Base-by-base conservation (phyloP, 30 jellyfish, hydroid and myxozoan genomes). In the Chrysaora quinquecirrha region DNA sequence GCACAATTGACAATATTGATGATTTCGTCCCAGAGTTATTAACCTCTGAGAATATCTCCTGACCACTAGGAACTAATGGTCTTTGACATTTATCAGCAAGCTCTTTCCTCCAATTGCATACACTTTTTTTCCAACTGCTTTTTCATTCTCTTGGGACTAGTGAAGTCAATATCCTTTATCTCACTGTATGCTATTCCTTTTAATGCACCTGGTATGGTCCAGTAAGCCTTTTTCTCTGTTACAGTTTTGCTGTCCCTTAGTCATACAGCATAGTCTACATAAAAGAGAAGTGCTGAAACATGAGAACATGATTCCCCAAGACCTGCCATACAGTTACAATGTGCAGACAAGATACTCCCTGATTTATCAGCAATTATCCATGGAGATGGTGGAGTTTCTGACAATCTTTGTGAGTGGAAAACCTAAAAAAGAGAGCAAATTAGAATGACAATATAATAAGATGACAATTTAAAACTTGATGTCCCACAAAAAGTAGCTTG, bases 291-390 rank as follows among this genome's bases (percentile, higher is more conserved):
- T 6, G 49, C 48, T 6, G 76, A 48, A 11, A 64, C 48, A 64
- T 64, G 76, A 14, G 76, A 9, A 29, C 76, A 64, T 14, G 25
- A 9, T 29, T 64, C 76, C 7, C 76, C 76, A 48, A 64, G 23
- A 19, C 76, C 76, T 25, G 76, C 76, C 76, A 64, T 64, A 48
- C 76, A 64, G 49, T 27, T 27, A 48, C 76, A 64, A 24, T 64
- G 76, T 16, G 30, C 47, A 9, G 49, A 7, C 11, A 27, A 32
- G 48, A 64, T 64, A 16, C 6, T 52, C 25, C 68, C 68, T 52
- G 9, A 12, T 19, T 20, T 19, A 3, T 52, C 25, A 4, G 68
- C 3, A 3, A 52, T 52, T 52, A 52, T 20, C 68, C 68, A 52
- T 52, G 25, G 25, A 2, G 9, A 25, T 3, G 19, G 6, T 3